A percentile compares a stretch with the other conserved stretches of the same genome.
Conservation (phyloP, 1,140 invertebrate species). For the Aradophagus sp. region DNA sequence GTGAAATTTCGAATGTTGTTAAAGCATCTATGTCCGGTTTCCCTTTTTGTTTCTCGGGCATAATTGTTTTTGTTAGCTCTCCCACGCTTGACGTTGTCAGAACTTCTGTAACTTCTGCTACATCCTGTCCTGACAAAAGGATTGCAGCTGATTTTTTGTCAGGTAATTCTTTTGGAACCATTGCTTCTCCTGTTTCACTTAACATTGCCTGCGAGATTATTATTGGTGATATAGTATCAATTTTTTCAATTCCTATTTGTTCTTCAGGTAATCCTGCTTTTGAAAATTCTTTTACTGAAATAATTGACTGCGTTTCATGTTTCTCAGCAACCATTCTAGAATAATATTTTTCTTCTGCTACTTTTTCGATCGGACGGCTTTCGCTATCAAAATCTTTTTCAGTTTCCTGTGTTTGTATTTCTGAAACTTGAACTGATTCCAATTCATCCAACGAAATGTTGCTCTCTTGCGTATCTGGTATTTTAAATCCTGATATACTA, state of each 20-base stretch:
- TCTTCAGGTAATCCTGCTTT: conserved; percentile 34
- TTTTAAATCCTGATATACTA: conserved; percentile 53
- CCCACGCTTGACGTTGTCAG: conserved; percentile 31
- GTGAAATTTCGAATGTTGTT: too few relatives aligned
- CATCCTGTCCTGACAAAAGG: conserved; percentile 61
- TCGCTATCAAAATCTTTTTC: conserved; percentile 50
- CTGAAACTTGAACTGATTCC: conserved; percentile 56
- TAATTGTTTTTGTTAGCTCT: conserved; percentile 34
- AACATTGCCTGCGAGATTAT: conserved; percentile 59
- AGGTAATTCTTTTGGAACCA: conserved; percentile 48
- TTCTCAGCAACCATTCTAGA: conserved; percentile 63
- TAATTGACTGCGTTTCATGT: conserved; percentile 51
- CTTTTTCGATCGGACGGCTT: conserved; percentile 5
- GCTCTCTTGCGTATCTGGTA: conserved; percentile 58
- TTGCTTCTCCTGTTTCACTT: conserved; percentile 58
- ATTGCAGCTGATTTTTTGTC: conserved; percentile 58
- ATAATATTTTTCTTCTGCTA: conserved; percentile 49
- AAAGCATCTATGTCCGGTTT: conserved; percentile 45
- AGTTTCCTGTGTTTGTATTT: conserved; percentile 57
- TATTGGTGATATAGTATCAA: conserved; percentile 60
- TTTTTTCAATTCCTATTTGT: conserved; percentile 48
- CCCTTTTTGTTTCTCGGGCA: conserved; percentile 53
- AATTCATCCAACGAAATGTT: conserved; percentile 54
- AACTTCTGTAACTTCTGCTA: conserved; percentile 64
- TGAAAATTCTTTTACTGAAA: neutral